Evolutionary conservation across 2,797 vertebrate species (phyloP).

Genomic region (Cossypha polioptera): DNA sequence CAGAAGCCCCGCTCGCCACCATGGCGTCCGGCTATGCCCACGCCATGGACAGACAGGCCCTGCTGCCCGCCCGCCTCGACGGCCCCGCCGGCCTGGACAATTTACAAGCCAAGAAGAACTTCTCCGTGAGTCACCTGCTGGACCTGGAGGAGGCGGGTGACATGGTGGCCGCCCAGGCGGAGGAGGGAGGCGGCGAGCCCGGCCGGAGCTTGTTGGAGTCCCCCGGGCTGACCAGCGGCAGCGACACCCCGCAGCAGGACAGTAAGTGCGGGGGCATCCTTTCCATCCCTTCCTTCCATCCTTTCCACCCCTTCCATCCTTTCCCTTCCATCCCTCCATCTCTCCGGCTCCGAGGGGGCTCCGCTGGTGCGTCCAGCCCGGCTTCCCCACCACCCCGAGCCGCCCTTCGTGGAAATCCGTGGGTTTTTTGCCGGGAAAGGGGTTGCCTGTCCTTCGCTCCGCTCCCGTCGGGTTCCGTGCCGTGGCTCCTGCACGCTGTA

Average conservation of each 20-base stretch:
- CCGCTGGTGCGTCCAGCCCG: neutral
- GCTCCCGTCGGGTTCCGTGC: neutral
- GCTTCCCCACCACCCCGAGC: neutral
- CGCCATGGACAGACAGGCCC: slow-evolving; percentile 90
- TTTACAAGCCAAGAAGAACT: slow-evolving; percentile 97
- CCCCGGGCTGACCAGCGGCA: slow-evolving; percentile 94
- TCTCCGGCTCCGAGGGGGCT: neutral
- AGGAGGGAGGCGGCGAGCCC: slow-evolving; percentile 88
- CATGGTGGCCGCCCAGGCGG: slow-evolving; percentile 89
- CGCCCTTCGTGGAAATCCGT: neutral
- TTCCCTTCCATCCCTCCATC: neutral
- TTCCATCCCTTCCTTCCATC: too few species aligned
- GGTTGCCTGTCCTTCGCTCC: neutral
- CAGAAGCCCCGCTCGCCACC: slow-evolving; percentile 71
- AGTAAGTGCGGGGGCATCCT: slow-evolving; percentile 82
- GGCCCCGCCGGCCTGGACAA: slow-evolving; percentile 90
- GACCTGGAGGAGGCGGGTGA: slow-evolving; percentile 96
- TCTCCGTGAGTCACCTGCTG: slow-evolving; percentile 98
- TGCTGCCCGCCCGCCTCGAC: slow-evolving; percentile 89
- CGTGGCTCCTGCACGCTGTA: neutral
- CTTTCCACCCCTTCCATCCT: too few species aligned
- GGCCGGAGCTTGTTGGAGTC: slow-evolving; percentile 93
- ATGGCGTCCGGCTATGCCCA: slow-evolving; percentile 97
- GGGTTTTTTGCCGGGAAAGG: neutral
- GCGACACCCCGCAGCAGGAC: slow-evolving; percentile 95